Percentiles rank a stretch among this genome's conserved stretches.
Conservation (phyloP, 1,140 invertebrate species). For the Telenomus remus region DNA sequence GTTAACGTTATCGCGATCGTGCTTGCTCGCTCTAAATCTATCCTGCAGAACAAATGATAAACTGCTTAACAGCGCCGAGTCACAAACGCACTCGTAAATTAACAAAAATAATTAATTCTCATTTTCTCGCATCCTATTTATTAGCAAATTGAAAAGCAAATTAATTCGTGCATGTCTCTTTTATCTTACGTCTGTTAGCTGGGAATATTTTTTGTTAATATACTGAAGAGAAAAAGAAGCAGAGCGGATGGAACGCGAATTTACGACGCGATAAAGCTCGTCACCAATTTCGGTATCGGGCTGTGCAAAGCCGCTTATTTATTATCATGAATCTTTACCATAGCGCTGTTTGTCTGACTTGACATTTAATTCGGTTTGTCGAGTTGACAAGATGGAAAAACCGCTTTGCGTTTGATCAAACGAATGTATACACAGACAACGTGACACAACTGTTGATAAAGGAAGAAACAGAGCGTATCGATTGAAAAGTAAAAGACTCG, state of each 20-base stretch:
- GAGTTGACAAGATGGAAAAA: conserved; percentile 43
- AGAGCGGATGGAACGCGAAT: conserved; percentile 22
- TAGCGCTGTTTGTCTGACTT: conserved; percentile 53
- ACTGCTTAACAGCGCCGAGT: conserved; percentile 2
- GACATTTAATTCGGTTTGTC: conserved; percentile 59
- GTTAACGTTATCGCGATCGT: conserved; percentile 37
- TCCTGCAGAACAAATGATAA: conserved; percentile 2
- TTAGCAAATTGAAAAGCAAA: background rate
- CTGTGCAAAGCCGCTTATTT: conserved; percentile 61
- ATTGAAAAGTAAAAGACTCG: conserved; percentile 29
- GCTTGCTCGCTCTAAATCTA: conserved; percentile 24
- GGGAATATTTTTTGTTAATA: background rate
- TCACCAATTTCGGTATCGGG: conserved; percentile 54
- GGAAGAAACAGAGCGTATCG: conserved; percentile 13
- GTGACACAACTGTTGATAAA: conserved; percentile 39
- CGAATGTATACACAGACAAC: conserved; percentile 31
- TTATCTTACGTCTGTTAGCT: background rate
- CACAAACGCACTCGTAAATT: background rate
- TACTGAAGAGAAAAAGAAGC: conserved; percentile 8
- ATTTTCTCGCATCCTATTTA: background rate
- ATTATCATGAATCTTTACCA: conserved; percentile 54
- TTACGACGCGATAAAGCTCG: conserved; percentile 55
- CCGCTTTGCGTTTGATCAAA: conserved; percentile 41
- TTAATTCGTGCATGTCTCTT: background rate
- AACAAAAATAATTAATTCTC: conserved; percentile 1